These are phyloP conservation scores for Sylvilagus bachmani DNA, from an alignment of 2,113 vertebrate genomes.

Conservation along the genomic window DNA sequence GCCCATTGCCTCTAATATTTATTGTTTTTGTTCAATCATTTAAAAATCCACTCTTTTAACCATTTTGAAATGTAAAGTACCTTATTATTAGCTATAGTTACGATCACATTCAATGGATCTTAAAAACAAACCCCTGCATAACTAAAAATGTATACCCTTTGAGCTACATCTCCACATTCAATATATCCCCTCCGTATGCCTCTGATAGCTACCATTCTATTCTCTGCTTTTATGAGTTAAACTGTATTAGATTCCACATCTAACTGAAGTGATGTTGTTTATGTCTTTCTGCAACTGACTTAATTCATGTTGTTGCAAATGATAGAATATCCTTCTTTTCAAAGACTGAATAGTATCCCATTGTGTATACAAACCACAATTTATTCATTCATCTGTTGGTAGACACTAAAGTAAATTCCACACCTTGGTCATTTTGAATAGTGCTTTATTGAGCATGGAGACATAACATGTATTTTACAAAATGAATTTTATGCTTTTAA, in stretches of 20 bases:
- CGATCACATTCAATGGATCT: not conserved
- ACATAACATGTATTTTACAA: not conserved
- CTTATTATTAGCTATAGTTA: not conserved
- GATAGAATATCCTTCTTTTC: not conserved
- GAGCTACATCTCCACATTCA: not conserved
- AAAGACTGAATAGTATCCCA: not conserved
- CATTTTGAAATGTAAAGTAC: not conserved
- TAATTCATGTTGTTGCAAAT: not conserved
- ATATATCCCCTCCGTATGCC: rapidly evolving
- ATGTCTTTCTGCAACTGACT: not conserved
- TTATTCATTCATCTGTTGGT: not conserved
- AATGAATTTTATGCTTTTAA: not conserved
- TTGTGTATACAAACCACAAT: not conserved
- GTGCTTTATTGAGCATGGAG: no score
- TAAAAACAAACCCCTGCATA: not conserved
- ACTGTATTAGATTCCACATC: not conserved
- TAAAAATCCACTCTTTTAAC: not conserved
- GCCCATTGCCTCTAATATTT: not conserved
- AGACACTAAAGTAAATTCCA: not conserved
- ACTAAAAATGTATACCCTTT: not conserved
- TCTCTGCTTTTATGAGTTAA: not conserved
- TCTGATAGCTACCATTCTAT: no score
- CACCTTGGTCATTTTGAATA: not conserved
- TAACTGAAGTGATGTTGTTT: not conserved
- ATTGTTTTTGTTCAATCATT: not conserved